Evolutionary conservation across 2,113 vertebrate genomes (phyloP).

Genomic region (Illadopsis cleaveri): DNA sequence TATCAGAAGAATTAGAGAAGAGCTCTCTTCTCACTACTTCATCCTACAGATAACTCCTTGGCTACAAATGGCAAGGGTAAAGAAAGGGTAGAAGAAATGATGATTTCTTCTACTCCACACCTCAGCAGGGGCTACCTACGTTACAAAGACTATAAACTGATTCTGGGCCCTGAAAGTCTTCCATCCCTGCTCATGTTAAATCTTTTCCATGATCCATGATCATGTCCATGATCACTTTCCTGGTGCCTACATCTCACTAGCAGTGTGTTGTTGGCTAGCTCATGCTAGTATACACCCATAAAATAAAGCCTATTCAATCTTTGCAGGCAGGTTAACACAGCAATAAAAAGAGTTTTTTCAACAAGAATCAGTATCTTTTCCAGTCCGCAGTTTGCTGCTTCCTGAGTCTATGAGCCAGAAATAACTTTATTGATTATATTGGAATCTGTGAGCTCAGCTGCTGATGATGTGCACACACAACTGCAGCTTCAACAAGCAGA

Average conservation of each 20-base stretch:
- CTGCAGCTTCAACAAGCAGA: not conserved
- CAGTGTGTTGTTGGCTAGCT: not conserved
- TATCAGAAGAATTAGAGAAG: not conserved
- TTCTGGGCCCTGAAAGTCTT: not conserved
- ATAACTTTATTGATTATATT: not conserved
- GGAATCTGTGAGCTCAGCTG: not conserved
- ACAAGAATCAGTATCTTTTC: not conserved
- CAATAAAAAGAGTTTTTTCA: not conserved
- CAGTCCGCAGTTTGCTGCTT: not conserved
- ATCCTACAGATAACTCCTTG: not conserved
- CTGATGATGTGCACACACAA: fast-evolving
- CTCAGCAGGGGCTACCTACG: fast-evolving
- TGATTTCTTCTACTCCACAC: not conserved
- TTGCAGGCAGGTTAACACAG: not conserved
- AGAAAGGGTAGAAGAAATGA: not conserved
- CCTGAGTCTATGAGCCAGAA: not conserved
- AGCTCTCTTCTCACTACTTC: not conserved
- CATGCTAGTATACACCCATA: not conserved
- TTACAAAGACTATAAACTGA: not conserved
- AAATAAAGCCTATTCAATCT: not conserved
- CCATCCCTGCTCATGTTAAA: not conserved
- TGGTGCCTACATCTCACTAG: not conserved
- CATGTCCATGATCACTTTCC: not conserved
- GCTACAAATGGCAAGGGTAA: not conserved
- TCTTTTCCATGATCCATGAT: not conserved